Evolutionary conservation across 2,113 vertebrate genomes (phyloP).

Genomic region (Caranx melampygus): DNA sequence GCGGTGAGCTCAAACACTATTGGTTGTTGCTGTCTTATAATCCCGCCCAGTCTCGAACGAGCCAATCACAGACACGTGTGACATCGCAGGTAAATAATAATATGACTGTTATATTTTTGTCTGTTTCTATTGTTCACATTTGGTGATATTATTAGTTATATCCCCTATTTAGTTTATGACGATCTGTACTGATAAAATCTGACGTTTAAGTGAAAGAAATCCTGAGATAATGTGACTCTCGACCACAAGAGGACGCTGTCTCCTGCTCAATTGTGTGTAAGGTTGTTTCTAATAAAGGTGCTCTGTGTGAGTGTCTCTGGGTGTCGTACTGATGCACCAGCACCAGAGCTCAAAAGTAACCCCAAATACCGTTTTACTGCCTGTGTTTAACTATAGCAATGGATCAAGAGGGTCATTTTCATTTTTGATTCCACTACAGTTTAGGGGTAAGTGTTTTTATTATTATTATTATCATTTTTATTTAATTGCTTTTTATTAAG

Average conservation of each 20-base stretch:
- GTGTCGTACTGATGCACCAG: neutral
- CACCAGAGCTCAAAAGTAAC: neutral
- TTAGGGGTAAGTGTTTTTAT: neutral
- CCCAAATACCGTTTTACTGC: neutral
- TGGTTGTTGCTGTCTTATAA: neutral
- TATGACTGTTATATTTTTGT: neutral
- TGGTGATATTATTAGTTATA: rapidly evolving
- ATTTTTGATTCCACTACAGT: neutral
- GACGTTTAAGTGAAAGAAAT: neutral
- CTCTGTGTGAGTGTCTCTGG: neutral
- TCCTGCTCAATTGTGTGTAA: neutral
- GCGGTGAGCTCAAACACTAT: constrained; percentile 23
- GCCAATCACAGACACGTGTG: constrained; percentile 38
- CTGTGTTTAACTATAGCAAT: neutral
- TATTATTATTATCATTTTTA: neutral
- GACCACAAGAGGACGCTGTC: constrained; percentile 58
- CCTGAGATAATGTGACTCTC: constrained; percentile 4
- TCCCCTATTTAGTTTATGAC: neutral
- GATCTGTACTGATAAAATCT: neutral
- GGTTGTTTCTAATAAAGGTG: neutral
- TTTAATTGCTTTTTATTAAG: no score
- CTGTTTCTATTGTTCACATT: neutral
- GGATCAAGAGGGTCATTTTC: neutral
- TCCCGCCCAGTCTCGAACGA: constrained; percentile 30
- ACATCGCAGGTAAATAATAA: no score